Base-by-base conservation (phyloP, 2,113 vertebrate genomes). In the Pseudopodoces humilis region DNA sequence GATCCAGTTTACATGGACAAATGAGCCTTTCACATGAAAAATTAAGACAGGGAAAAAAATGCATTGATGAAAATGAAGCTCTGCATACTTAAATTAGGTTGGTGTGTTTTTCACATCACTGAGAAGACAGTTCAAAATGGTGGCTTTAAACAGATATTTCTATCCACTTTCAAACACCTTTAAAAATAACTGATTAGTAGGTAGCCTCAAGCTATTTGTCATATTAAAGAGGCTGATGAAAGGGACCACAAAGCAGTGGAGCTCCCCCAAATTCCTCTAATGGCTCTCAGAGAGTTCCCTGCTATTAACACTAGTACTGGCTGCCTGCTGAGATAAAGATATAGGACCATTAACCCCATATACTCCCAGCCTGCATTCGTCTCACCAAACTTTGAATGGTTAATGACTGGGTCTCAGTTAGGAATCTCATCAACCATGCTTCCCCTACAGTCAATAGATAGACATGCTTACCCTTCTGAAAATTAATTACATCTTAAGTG, bases 181-280 rank as follows among this genome's bases (percentile, higher is more conserved):
- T 81, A 83, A 90, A 90, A 93, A 81, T 78, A 55, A 86, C 67
- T 88, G 71, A 37, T 68, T 88, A 27, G 25, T 94, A 76, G 83
- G 81, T 46, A 90, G 82, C 87, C 89, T 85, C 74, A 85, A 95
- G 93, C 67, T 94, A 85, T 83, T 95, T 92, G 84, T 95, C 63
- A 59, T 90, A 59, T 35, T 86, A 55, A 95, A 87, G 59, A 79
- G 28, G 41, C 31, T 85, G 87, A 96, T 94, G 87, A 96, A 96
- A 94, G 70, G 60, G 74, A 70, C 67, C 74, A 85, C 6, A 55
- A 88, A 91, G 62, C 28, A 80, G 46, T 62, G 50, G 78, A 95
- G 50, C 23, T 89, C 70, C 50, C 70, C 39, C 59, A 90, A 80
- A 94, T 90, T 91, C 75, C 52, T 92, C 81, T 77, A 91, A 85